A percentile compares a stretch with the other conserved stretches of the same genome.
phyloP scores from a whole-genome alignment of 2,797 vertebrate species.

The Enteromius radiatus region DNA sequence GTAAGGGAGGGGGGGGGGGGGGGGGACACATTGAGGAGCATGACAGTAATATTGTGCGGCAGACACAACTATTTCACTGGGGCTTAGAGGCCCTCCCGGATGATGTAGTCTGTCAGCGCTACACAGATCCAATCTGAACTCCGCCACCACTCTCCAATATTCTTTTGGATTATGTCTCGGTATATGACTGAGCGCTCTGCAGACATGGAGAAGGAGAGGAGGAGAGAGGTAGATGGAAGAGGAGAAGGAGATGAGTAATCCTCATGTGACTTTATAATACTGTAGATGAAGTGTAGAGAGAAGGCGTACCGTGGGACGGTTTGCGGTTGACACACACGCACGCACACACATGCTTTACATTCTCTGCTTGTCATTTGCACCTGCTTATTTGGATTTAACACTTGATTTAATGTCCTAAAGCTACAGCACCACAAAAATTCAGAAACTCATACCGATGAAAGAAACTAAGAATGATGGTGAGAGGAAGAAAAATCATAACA shows the following conservation, averaged over 20 bases:
- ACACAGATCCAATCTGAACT: constrained; percentile 72
- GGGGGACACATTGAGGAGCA: constrained; percentile 59
- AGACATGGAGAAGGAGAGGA: constrained; percentile 47
- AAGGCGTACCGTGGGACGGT: constrained; percentile 48
- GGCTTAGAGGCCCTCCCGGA: constrained; percentile 65
- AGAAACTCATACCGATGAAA: constrained; percentile 32
- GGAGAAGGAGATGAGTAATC: constrained; percentile 54
- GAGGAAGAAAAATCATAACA: constrained; percentile 22
- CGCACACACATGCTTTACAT: constrained; percentile 47
- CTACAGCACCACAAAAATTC: constrained; percentile 37
- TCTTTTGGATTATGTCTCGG: constrained; percentile 65
- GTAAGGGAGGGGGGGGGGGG: constrained; percentile 44
- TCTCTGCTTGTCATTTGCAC: constrained; percentile 50
- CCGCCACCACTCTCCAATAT: constrained; percentile 62
- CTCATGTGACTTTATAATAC: constrained; percentile 55
- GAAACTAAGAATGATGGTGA: constrained; percentile 34
- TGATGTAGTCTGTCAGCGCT: constrained; percentile 75
- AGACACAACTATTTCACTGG: constrained; percentile 72
- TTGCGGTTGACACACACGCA: constrained; percentile 45
- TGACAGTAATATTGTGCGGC: constrained; percentile 74
- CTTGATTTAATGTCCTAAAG: constrained; percentile 54
- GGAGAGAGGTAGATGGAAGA: constrained; percentile 36
- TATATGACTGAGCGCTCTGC: constrained; percentile 55
- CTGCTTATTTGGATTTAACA: constrained; percentile 53
- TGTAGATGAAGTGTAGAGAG: constrained; percentile 50